Evolutionary conservation across 2,888 invertebrate genomes (phyloP).

Genomic region (Eupeodes luniger): DNA sequence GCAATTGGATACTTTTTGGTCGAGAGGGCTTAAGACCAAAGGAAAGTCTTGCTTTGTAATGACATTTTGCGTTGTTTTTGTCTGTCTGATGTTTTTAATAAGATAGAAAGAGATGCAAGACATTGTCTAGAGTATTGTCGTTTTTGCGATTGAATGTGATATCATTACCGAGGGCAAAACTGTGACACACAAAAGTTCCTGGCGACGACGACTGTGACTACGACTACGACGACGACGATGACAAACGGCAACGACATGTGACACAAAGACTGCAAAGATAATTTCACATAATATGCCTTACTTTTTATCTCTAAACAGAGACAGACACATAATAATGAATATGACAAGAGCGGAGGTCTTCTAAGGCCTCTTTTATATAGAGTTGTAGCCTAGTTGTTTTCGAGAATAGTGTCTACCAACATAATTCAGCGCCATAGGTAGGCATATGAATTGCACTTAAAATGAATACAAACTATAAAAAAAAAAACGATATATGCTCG

Average conservation of each 20-base stretch:
- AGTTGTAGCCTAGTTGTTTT: slow-evolving; percentile 34
- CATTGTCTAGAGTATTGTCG: slow-evolving; percentile 50
- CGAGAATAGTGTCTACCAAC: slow-evolving; percentile 37
- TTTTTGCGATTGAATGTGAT: slow-evolving; percentile 56
- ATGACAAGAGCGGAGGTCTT: slow-evolving; percentile 42
- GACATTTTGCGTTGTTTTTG: slow-evolving; percentile 40
- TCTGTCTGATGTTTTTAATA: slow-evolving; percentile 11
- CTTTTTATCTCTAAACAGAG: background rate
- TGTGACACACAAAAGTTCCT: slow-evolving; percentile 61
- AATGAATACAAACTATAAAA: slow-evolving; percentile 4
- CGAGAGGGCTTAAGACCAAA: background rate
- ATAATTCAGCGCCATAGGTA: slow-evolving; percentile 38
- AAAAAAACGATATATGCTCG: background rate
- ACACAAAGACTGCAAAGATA: slow-evolving; percentile 30
- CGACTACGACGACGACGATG: no score
- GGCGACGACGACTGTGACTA: background rate
- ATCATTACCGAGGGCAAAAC: slow-evolving; percentile 67
- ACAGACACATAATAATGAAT: slow-evolving; percentile 25
- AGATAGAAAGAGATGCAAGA: slow-evolving; percentile 3
- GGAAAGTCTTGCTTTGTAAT: slow-evolving; percentile 56
- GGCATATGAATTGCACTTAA: slow-evolving; percentile 51
- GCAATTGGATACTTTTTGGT: slow-evolving; percentile 61
- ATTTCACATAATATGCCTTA: slow-evolving; percentile 34
- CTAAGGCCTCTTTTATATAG: slow-evolving; percentile 27
- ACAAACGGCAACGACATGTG: background rate